Base-by-base conservation (phyloP, 1,140 invertebrate species). In the Cephus cinctus region DNA sequence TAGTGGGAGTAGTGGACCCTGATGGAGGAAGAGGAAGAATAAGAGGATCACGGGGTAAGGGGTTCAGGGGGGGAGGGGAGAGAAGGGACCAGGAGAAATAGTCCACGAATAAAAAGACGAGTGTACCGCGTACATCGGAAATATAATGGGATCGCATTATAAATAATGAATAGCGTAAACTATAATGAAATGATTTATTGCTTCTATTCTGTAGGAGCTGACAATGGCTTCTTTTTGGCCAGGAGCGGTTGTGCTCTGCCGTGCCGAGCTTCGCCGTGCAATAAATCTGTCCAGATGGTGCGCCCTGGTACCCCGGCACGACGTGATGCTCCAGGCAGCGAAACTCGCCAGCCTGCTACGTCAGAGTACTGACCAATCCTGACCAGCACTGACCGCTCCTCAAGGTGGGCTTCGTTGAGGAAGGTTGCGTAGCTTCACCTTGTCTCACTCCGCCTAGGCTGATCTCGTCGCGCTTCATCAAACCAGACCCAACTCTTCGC, bases 281-380 rank as follows among this genome's bases (percentile, higher is more conserved):
- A 61, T 61, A 61, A 61, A 61, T 61, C 54, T 57, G 48, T 27
- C 49, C 47, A 57, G 49, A 57, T 57, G 53, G 48, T 45, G 31
- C 25, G 43, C 47, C 32, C 14, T 8, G 39, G 40, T 34, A n/a
- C 30, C 39, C 15, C 32, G 40, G 44, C 22, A 19, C 36, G 12
- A 23, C 45, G 41, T 23, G 31, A 20, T 23, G 23, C 30, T 46
- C 23, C 45, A 11, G 30, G 36, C 41, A 41, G 43, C 15, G 34
- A 45, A 43, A 52, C 43, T 52, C 52, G 49, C 20, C 30, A 36
- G 39, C 18, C 52, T n/a, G n/a, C n/a, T n/a, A n/a, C n/a, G n/a
- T n/a, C n/a, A n/a, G n/a, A n/a, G n/a, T n/a, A n/a, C n/a, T n/a
- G n/a, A n/a, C n/a, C n/a, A n/a, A n/a, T n/a, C n/a, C n/a, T n/a